Conservation (phyloP, 2,797 vertebrate species). For the Pipistrellus kuhlii region DNA sequence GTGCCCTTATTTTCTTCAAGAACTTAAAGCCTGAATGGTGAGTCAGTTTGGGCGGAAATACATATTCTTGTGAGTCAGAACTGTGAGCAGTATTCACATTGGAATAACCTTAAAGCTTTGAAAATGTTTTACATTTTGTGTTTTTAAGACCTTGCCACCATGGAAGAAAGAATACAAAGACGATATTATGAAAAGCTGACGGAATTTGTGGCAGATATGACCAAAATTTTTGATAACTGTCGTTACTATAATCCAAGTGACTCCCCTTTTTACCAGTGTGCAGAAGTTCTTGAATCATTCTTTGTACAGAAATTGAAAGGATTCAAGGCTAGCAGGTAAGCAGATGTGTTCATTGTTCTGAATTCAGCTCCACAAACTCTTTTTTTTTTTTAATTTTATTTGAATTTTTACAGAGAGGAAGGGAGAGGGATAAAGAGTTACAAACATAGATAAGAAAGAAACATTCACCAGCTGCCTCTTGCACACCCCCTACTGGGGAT, state of each 20-base stretch:
- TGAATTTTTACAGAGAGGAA: too few relatives aligned
- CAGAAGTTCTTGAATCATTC: conserved; percentile 97
- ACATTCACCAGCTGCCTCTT: too few relatives aligned
- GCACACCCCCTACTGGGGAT: too few relatives aligned
- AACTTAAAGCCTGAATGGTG: neutral
- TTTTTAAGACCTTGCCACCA: conserved; percentile 95
- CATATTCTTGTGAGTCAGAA: neutral
- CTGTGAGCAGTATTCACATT: neutral
- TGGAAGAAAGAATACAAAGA: conserved; percentile 96
- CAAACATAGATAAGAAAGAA: too few relatives aligned
- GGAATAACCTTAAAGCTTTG: conserved; percentile 4
- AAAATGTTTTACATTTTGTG: conserved; percentile 73
- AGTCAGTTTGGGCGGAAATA: neutral
- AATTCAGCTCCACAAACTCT: neutral
- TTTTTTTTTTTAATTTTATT: too few relatives aligned
- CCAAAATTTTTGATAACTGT: conserved; percentile 99
- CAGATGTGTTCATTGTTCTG: neutral
- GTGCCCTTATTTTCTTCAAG: neutral
- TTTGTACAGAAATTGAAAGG: conserved; percentile 99
- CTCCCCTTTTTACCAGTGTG: conserved; percentile 98
- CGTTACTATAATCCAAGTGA: conserved; percentile 99
- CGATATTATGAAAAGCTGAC: conserved; percentile 97
- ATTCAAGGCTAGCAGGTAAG: conserved; percentile 99
- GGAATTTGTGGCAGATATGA: conserved; percentile 99
- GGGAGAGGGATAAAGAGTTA: too few relatives aligned